Conservation (phyloP, 37 sponge, comb jelly and placozoan genomes). For the Spongilla lacustris region DNA sequence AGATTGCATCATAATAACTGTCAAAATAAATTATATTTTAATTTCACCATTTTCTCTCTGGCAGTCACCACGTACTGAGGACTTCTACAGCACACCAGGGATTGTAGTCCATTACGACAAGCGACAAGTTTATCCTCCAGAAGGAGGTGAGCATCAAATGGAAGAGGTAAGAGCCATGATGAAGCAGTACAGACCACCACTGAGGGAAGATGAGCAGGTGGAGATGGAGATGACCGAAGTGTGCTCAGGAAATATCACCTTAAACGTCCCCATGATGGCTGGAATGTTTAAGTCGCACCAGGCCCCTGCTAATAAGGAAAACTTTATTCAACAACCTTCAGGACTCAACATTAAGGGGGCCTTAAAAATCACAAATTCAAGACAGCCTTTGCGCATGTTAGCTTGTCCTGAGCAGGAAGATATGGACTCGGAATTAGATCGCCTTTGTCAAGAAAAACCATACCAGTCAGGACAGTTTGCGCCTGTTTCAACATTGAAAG, state of each 20-base stretch:
- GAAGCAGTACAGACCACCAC: conserved; percentile 23
- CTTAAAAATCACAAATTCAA: neutral
- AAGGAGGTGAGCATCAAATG: conserved; percentile 49
- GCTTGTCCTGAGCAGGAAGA: neutral
- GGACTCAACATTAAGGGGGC: neutral
- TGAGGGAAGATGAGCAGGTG: neutral
- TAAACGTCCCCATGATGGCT: conserved; percentile 12
- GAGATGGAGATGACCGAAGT: conserved; percentile 64
- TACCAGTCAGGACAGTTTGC: neutral
- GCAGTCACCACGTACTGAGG: conserved; percentile 33
- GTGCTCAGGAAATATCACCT: conserved; percentile 17
- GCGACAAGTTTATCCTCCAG: conserved; percentile 54
- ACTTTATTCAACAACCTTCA: neutral
- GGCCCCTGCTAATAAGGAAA: neutral
- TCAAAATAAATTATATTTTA: no score
- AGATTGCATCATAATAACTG: no score
- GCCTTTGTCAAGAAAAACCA: neutral
- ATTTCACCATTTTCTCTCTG: no score
- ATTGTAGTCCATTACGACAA: conserved; percentile 45
- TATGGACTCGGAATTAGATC: neutral
- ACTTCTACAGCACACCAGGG: conserved; percentile 21
- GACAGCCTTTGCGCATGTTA: neutral
- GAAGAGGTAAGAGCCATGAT: conserved; percentile 66
- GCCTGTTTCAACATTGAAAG: neutral
- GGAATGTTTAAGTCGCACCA: neutral